Base-by-base conservation (phyloP, 2,113 vertebrate species). In the Martes martes region DNA sequence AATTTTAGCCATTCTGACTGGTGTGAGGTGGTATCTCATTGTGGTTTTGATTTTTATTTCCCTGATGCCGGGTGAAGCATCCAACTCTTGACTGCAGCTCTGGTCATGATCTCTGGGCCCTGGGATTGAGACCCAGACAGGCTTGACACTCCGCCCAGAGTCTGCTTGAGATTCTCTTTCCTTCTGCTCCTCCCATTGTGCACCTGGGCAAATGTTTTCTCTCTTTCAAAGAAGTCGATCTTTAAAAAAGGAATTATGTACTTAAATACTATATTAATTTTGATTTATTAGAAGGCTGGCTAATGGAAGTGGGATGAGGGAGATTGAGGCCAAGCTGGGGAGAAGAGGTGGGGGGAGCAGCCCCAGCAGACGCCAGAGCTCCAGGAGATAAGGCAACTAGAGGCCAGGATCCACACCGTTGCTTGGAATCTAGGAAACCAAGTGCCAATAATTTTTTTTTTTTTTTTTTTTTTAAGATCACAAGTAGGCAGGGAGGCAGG, bases 191-290 rank as follows among this genome's bases (percentile, higher is more conserved):
- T 69, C 16, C 65, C 33, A 69, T 16, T 36, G 67, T 36, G 33
- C 0, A 0, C 67, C 7, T 31, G 11, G 26, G 61, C 23, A 2
- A 6, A 65, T 11, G 28, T 63, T 26, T 63, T 69, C 67, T 69
- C 33, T 69, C 18, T 19, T n/a, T 19, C 67, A 36, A 89, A 86
- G n/a, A 92, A 36, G 19, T 9, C 19, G 65, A 89, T 52, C 91
- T 86, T 91, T 69, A 6, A 59, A 89, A 82, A 69, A 18, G 36
- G 33, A 69, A 69, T 31, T 45, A 33, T 50, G 18, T 63, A 42
- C 47, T 80, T 82, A 63, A 90, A 88, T 87, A 85, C 57, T 36
- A 33, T 39, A 90, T 47, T 42, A 24, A 39, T 96, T 97, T 87
- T 31, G 14, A 74, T 79, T 86, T 69, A 71, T 65, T 85, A 78